Evolutionary conservation across 1,140 invertebrate genomes (phyloP).

Genomic region (Planococcus citri): DNA sequence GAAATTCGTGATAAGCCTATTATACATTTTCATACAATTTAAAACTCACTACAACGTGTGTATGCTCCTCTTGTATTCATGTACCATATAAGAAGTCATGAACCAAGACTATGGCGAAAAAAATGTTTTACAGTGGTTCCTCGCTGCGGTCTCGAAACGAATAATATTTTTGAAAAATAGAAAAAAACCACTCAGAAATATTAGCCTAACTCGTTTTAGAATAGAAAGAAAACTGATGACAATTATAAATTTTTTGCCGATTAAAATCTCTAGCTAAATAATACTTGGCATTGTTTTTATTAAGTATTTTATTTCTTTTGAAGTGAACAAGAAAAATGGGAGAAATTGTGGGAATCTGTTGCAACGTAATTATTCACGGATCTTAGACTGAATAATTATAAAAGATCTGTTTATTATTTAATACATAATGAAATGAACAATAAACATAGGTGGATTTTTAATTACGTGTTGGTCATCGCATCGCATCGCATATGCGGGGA

Average conservation of each 20-base stretch:
- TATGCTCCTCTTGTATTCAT: too few relatives aligned
- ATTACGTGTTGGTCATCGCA: background rate
- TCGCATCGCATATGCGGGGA: too few relatives aligned
- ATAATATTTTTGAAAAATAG: background rate
- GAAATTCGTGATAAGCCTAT: background rate
- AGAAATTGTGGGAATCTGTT: constrained; percentile 17
- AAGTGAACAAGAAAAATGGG: constrained; percentile 3
- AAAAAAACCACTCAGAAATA: background rate
- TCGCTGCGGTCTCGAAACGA: too few relatives aligned
- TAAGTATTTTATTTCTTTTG: background rate
- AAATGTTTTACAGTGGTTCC: background rate
- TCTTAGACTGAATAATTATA: constrained; percentile 3
- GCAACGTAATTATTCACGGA: constrained; percentile 13
- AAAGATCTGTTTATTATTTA: background rate
- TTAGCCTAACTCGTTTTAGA: background rate
- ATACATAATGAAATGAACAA: background rate
- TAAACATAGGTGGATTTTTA: background rate
- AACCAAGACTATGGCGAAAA: background rate
- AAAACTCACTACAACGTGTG: too few relatives aligned
- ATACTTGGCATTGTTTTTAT: constrained; percentile 8
- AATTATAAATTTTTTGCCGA: constrained; percentile 8
- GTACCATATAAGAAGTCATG: background rate
- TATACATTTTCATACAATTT: background rate
- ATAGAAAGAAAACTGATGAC: constrained; percentile 10
- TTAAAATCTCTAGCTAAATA: background rate